A percentile compares a stretch with the other conserved stretches of the same genome.
Conservation (phyloP, 2,888 invertebrate genomes). For the Microctonus brassicae region DNA sequence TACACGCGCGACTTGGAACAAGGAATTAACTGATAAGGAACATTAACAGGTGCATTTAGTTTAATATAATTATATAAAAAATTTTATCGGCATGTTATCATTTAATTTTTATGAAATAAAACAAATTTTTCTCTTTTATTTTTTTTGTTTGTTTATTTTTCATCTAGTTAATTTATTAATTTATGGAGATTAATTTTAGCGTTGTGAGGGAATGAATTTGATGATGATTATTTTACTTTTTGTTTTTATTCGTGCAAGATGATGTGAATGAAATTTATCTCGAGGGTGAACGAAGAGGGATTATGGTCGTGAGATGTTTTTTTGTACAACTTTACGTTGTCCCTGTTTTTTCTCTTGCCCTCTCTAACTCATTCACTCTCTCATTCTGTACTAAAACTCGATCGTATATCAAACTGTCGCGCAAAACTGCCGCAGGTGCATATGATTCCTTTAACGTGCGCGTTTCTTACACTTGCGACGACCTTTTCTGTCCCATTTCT, state of each 20-base stretch:
- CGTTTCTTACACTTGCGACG: conserved; percentile 27
- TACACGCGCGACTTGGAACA: conserved; percentile 9
- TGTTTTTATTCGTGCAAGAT: conserved; percentile 16
- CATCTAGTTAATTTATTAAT: too few species aligned
- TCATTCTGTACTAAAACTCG: conserved; percentile 28
- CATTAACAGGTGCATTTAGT: conserved; percentile 23
- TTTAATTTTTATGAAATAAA: too few species aligned
- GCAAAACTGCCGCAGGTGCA: conserved; percentile 47
- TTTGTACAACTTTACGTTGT: conserved; percentile 13
- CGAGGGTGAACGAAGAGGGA: conserved; percentile 49
- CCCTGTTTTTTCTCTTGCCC: conserved; percentile 18
- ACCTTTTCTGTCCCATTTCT: not conserved
- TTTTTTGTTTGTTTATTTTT: too few species aligned
- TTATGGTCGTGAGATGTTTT: conserved; percentile 36
- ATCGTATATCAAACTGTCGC: conserved; percentile 53
- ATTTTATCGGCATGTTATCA: not conserved
- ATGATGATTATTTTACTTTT: not conserved
- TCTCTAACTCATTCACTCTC: conserved; percentile 3
- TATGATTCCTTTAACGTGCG: conserved; percentile 39
- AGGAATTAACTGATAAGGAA: conserved; percentile 22
- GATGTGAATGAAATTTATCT: conserved; percentile 48
- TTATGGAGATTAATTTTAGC: too few species aligned
- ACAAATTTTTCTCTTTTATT: too few species aligned
- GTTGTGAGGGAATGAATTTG: too few species aligned
- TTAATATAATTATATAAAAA: not conserved